Conservation (phyloP, 2,888 invertebrate genomes). For the Resseliella maxima region DNA sequence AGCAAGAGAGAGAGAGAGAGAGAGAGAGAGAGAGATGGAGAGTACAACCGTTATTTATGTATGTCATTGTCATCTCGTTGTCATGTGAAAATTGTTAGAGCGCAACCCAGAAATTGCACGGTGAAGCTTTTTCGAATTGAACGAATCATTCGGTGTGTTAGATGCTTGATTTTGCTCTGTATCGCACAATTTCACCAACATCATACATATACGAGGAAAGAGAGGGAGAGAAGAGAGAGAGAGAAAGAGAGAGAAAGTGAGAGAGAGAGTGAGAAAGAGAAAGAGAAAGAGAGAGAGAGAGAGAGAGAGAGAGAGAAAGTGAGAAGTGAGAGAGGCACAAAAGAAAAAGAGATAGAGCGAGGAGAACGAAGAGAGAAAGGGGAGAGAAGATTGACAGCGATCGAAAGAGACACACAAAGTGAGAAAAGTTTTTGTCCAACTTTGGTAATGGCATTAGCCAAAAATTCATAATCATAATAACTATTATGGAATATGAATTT, state of each 20-base stretch:
- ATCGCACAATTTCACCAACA: too few relatives aligned
- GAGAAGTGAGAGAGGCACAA: too few relatives aligned
- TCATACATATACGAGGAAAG: too few relatives aligned
- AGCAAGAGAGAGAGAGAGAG: too few relatives aligned
- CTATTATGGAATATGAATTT: constrained; percentile 29
- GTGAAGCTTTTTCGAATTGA: neutral
- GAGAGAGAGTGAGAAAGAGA: too few relatives aligned
- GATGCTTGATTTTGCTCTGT: neutral
- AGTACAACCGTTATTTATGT: constrained; percentile 19
- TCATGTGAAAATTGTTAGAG: neutral
- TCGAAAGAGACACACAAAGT: neutral
- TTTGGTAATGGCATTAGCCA: constrained; percentile 27
- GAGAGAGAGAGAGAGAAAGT: too few relatives aligned
- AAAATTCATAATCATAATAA: constrained; percentile 43
- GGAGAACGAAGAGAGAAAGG: too few relatives aligned
- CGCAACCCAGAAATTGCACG: neutral
- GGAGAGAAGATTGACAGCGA: neutral
- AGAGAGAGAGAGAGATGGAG: neutral
- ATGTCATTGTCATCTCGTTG: constrained; percentile 26
- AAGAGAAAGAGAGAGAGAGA: too few relatives aligned
- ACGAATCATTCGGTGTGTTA: neutral
- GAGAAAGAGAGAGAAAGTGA: too few relatives aligned
- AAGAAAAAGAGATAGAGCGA: too few relatives aligned
- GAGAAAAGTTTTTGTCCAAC: constrained; percentile 38
- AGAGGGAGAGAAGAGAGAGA: too few relatives aligned